Percentiles rank a stretch among this genome's conserved stretches.
Conservation (phyloP, 1,140 invertebrate genomes). For the Nylanderia fulva region DNA sequence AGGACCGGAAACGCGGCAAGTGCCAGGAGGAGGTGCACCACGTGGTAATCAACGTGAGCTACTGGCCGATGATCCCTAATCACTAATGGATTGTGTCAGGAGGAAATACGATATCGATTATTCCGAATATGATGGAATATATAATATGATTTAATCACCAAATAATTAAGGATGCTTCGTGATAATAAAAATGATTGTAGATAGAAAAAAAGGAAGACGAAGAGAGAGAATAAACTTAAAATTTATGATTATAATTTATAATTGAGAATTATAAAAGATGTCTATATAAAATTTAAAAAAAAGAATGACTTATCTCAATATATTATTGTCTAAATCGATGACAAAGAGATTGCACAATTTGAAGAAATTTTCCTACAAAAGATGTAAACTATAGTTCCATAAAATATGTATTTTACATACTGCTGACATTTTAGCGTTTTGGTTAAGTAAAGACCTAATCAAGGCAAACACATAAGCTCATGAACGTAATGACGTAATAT, state of each 20-base stretch:
- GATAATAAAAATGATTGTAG: neutral
- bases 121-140: slow-evolving; percentile 25
- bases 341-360: neutral
- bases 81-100: slow-evolving; percentile 35
- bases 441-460: slow-evolving; percentile 33
- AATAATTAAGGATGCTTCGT: neutral
- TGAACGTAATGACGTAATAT: slow-evolving; percentile 22
- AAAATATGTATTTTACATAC: neutral
- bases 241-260: neutral
- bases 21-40: slow-evolving; percentile 70
- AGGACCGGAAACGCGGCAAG: slow-evolving; percentile 66
- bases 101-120: slow-evolving; percentile 54
- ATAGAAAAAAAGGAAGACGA: too few relatives aligned
- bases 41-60: slow-evolving; percentile 62
- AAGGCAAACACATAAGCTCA: neutral
- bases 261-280: neutral
- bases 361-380: too few relatives aligned
- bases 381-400: too few relatives aligned
- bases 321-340: neutral
- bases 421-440: neutral
- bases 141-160: slow-evolving; percentile 3
- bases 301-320: neutral
- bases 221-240: too few relatives aligned
- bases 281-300: neutral
- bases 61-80: slow-evolving; percentile 62